Evolutionary conservation across 2,113 vertebrate species (phyloP).

Genomic region (Tylochromis polylepis): DNA sequence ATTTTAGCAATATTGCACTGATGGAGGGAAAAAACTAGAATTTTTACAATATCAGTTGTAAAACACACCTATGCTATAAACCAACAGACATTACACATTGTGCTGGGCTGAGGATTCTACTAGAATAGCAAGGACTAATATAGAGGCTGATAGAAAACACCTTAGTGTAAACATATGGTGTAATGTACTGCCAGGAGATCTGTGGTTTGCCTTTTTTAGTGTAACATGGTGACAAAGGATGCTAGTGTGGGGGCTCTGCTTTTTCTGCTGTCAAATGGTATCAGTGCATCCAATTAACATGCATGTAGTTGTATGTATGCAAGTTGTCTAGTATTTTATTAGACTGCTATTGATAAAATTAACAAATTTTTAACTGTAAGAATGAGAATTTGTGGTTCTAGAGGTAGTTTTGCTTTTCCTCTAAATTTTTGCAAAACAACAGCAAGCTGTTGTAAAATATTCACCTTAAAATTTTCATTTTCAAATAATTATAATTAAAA

Average conservation of each 20-base stretch:
- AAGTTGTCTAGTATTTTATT: background rate
- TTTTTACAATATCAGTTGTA: background rate
- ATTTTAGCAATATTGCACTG: background rate
- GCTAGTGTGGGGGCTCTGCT: background rate
- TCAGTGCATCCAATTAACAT: background rate
- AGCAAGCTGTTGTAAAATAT: background rate
- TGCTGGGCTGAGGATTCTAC: background rate
- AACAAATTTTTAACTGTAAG: background rate
- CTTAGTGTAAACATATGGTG: background rate
- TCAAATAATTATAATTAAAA: background rate
- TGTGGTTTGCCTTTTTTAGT: background rate
- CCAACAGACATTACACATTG: background rate
- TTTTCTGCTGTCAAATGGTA: background rate
- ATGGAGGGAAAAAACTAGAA: background rate
- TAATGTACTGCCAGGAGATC: background rate
- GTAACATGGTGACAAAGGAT: background rate
- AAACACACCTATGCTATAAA: background rate
- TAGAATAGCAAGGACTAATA: background rate
- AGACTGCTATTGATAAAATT: background rate
- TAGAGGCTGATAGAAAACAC: background rate
- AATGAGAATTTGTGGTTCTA: no score
- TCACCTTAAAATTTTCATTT: background rate
- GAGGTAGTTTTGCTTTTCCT: no score
- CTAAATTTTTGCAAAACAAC: no score
- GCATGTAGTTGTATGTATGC: background rate